phyloP scores from a whole-genome alignment of 1,140 invertebrate species.

The Aricia agestis region DNA sequence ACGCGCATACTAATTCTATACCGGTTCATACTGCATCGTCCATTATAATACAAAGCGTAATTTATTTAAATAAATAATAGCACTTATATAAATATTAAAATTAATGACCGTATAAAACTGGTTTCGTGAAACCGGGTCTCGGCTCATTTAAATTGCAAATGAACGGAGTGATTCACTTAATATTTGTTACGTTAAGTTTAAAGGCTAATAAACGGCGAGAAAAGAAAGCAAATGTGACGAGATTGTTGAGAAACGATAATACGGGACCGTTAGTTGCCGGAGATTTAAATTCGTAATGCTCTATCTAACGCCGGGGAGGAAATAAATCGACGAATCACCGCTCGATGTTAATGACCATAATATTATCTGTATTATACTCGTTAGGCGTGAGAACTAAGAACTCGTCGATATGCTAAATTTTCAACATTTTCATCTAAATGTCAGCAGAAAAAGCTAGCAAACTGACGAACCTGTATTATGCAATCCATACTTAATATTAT shows the following conservation, averaged over 20 bases:
- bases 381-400: background rate
- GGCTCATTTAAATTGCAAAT: constrained; percentile 10
- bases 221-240: background rate
- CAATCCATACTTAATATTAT: too few species aligned
- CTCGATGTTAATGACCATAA: background rate
- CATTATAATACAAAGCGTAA: constrained; percentile 3
- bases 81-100: constrained; percentile 15
- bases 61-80: constrained; percentile 2
- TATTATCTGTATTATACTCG: background rate
- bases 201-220: constrained; percentile 2
- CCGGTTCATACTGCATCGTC: background rate
- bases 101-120: constrained; percentile 11
- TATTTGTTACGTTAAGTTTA: constrained; percentile 1
- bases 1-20: background rate
- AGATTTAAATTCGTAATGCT: constrained; percentile 5
- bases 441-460: too few species aligned
- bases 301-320: background rate
- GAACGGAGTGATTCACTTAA: background rate
- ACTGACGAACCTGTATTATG: too few species aligned
- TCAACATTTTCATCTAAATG: too few species aligned
- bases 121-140: constrained; percentile 11
- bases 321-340: constrained; percentile 7
- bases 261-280: constrained; percentile 6
- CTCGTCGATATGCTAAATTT: too few species aligned
- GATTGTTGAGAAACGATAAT: background rate